These are phyloP conservation scores for Porites lutea DNA, from an alignment of 64 coral and sea anemone species.

Conservation along the genomic window DNA sequence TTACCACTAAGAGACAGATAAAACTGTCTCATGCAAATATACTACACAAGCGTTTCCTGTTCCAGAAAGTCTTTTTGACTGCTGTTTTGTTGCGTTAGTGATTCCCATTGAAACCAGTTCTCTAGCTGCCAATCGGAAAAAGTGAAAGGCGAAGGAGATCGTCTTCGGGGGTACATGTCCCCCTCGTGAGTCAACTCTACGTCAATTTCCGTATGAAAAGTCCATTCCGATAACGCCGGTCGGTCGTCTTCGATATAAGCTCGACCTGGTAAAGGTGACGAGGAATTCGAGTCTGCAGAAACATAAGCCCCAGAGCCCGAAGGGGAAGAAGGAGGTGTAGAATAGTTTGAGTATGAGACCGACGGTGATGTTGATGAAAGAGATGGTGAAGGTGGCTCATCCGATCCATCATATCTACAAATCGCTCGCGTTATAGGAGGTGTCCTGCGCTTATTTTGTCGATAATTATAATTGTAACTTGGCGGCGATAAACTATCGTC, in stretches of 20 bases:
- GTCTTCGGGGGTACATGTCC: not conserved
- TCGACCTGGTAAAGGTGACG: conserved; percentile 52
- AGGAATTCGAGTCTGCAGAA: conserved; percentile 60
- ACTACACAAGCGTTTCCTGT: conserved; percentile 72
- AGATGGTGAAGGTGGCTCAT: conserved; percentile 69
- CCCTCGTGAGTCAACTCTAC: conserved; percentile 40
- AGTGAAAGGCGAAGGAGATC: not conserved
- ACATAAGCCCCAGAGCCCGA: conserved; percentile 43
- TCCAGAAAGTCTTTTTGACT: conserved; percentile 71
- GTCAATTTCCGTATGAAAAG: conserved; percentile 55
- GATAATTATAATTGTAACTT: conserved; percentile 23
- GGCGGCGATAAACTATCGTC: conserved; percentile 32
- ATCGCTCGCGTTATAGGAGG: not conserved
- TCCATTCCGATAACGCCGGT: conserved; percentile 18
- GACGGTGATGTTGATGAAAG: conserved; percentile 54
- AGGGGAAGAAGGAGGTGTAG: conserved; percentile 67
- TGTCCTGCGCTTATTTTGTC: conserved; percentile 55
- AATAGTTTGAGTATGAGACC: conserved; percentile 62
- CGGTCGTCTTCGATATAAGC: conserved; percentile 51
- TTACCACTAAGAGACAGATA: not conserved
- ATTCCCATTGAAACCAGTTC: conserved; percentile 73
- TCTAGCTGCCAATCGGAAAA: conserved; percentile 67
- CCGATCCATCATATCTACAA: conserved; percentile 22
- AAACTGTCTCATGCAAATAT: not conserved
- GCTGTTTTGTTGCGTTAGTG: conserved; percentile 47